These are phyloP conservation scores for Perizoma flavofasciatum DNA, from an alignment of 2,888 invertebrate genomes.

Conservation along the genomic window DNA sequence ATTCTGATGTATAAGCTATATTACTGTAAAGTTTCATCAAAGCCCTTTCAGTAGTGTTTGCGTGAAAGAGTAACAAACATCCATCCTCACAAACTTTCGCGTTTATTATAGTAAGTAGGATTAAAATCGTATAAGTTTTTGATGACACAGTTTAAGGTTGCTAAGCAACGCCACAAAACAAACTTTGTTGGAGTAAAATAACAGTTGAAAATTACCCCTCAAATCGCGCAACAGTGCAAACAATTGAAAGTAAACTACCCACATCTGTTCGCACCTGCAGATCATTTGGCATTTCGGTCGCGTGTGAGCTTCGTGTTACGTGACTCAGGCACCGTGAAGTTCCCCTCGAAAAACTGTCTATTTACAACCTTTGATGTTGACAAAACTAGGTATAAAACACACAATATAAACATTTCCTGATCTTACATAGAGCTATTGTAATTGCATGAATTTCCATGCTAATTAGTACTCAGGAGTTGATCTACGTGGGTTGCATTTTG, in stretches of 20 bases:
- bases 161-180: slow-evolving; percentile 20
- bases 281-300: slow-evolving; percentile 40
- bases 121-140: not conserved
- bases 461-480: no score
- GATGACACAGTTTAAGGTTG: slow-evolving; percentile 2
- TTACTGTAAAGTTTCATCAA: no score
- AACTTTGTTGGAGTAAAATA: slow-evolving; percentile 4
- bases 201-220: slow-evolving; percentile 14
- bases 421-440: no score
- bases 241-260: slow-evolving; percentile 29
- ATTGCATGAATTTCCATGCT: no score
- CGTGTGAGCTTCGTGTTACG: slow-evolving; percentile 30
- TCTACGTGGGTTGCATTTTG: no score
- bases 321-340: slow-evolving; percentile 28
- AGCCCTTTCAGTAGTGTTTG: no score
- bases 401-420: no score
- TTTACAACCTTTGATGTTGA: slow-evolving; percentile 24
- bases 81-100: no score
- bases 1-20: no score
- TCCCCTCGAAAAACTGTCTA: slow-evolving; percentile 19
- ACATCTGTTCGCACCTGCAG: slow-evolving; percentile 34
- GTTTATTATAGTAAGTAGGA: no score
- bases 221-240: slow-evolving; percentile 20
- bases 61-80: no score
- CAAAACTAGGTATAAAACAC: slow-evolving; percentile 2